Evolutionary conservation across 2,888 invertebrate genomes (phyloP).

Genomic region (Dorcus hopei): DNA sequence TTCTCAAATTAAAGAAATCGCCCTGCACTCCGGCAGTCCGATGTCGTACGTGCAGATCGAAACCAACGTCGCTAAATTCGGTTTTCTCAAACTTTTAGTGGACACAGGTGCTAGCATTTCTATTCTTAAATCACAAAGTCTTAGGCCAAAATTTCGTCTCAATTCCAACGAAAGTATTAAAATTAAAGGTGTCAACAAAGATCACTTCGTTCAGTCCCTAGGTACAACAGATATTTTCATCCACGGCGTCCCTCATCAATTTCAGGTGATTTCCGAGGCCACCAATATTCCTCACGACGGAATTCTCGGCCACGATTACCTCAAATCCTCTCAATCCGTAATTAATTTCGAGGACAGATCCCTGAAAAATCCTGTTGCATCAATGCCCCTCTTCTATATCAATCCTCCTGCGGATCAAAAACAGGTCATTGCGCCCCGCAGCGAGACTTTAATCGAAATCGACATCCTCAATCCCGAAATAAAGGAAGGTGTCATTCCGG

Average conservation of each 20-base stretch:
- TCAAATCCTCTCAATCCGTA: not conserved
- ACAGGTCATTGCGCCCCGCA: constrained; percentile 17
- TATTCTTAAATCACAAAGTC: not conserved
- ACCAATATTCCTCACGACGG: not conserved
- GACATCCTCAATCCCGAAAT: constrained; percentile 21
- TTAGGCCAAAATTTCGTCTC: not conserved
- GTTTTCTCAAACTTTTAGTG: constrained; percentile 2
- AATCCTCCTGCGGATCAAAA: constrained; percentile 7
- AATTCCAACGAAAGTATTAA: not conserved
- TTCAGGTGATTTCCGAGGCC: not conserved
- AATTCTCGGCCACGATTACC: constrained; percentile 1
- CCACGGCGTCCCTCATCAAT: not conserved
- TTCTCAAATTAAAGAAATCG: not conserved
- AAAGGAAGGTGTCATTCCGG: constrained; percentile 21
- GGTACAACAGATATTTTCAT: not conserved
- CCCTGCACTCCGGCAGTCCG: not conserved
- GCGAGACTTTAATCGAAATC: constrained; percentile 20
- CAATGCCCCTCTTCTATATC: constrained; percentile 2
- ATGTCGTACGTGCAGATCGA: not conserved
- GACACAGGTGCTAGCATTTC: constrained; percentile 3
- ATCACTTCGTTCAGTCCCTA: not conserved
- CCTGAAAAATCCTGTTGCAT: not conserved
- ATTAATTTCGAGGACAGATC: not conserved
- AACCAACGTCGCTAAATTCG: not conserved
- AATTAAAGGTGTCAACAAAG: not conserved